Percentiles rank a stretch among this genome's conserved stretches.
Evolutionary conservation across 2,113 vertebrate genomes (phyloP).

Genomic region (Rhynchomys soricoides): DNA sequence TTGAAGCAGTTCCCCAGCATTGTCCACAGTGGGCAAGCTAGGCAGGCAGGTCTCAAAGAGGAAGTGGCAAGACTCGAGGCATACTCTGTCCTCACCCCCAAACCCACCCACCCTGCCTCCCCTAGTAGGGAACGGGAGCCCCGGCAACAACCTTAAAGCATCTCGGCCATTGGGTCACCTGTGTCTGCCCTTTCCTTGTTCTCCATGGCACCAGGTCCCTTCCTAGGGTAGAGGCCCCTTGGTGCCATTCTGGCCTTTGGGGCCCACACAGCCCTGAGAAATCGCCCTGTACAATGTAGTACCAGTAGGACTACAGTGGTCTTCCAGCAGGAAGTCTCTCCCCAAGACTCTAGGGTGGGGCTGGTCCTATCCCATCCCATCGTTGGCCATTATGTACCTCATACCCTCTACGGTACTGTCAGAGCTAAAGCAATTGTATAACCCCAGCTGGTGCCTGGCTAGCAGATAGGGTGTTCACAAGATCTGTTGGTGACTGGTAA

Average conservation of each 20-base stretch:
- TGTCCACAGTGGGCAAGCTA: not conserved
- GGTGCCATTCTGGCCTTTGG: not conserved
- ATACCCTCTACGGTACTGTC: too few species aligned
- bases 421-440: not conserved
- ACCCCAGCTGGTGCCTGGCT: not conserved
- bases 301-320: not conserved
- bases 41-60: not conserved
- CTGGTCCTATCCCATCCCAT: not conserved
- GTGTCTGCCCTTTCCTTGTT: not conserved
- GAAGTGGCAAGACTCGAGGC: not conserved
- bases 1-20: not conserved
- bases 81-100: not conserved
- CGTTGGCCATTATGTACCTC: not conserved
- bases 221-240: not conserved
- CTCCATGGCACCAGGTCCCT: not conserved
- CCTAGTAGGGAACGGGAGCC: too few species aligned
- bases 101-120: not conserved
- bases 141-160: not conserved
- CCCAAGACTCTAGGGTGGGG: not conserved
- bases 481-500: not conserved
- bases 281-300: not conserved
- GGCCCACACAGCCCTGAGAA: not conserved
- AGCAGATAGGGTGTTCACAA: fast-evolving
- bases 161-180: not conserved
- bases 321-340: not conserved